Conservation (phyloP, 2,797 vertebrate genomes). For the Melanotaenia parkinsoni region DNA sequence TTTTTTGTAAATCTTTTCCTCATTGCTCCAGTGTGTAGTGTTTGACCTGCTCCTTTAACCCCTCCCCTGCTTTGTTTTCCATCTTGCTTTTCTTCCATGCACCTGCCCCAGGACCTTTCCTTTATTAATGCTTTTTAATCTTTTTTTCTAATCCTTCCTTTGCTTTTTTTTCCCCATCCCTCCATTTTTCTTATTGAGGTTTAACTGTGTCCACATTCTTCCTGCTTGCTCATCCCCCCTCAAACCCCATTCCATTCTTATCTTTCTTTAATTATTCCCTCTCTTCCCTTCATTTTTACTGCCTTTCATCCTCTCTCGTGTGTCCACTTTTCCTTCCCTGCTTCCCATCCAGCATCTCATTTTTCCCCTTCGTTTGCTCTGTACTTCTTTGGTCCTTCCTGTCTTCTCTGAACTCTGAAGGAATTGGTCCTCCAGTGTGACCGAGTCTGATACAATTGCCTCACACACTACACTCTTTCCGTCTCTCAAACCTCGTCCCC, state of each 20-base stretch:
- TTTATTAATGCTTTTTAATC: neutral
- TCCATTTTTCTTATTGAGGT: neutral
- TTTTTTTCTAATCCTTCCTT: constrained; percentile 1
- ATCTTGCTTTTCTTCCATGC: neutral
- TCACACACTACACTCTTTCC: neutral
- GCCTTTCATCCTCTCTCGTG: neutral
- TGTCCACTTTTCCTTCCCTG: neutral
- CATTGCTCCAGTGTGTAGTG: neutral
- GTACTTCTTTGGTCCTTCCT: constrained; percentile 22
- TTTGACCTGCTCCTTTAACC: neutral
- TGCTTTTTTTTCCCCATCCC: neutral
- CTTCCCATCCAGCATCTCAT: neutral
- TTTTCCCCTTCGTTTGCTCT: neutral
- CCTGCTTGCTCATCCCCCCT: neutral
- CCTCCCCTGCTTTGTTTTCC: neutral
- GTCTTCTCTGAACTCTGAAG: constrained; percentile 18
- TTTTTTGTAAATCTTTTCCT: constrained; percentile 1
- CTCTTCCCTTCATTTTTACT: neutral
- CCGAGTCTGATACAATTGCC: constrained; percentile 19
- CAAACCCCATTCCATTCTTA: neutral
- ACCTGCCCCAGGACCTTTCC: neutral
- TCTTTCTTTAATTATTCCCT: neutral
- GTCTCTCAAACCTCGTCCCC: neutral
- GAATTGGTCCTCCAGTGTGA: constrained; percentile 13
- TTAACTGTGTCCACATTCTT: neutral